Percentiles rank a stretch among this genome's conserved stretches.
Conservation (phyloP, 1,140 invertebrate species). For the Halyomorpha halys region DNA sequence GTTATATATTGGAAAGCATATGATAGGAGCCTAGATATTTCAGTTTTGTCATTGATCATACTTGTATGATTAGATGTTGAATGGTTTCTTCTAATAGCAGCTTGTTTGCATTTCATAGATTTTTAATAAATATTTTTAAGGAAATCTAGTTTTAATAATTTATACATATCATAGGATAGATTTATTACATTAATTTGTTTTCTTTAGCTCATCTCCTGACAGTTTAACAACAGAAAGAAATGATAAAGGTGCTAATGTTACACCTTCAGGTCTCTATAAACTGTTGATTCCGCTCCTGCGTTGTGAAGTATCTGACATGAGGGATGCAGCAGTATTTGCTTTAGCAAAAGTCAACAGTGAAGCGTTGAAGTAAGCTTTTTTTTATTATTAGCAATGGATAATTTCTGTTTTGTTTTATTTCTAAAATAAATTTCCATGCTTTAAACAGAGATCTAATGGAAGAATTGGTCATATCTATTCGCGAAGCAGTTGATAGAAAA, state of each 20-base stretch:
- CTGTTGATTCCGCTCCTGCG: conserved; percentile 76
- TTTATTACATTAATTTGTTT: background rate
- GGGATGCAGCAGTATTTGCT: conserved; percentile 85
- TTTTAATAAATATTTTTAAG: too few relatives aligned
- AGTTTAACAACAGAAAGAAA: conserved; percentile 64
- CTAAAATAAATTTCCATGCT: background rate
- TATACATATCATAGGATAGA: background rate
- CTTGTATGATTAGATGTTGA: too few relatives aligned
- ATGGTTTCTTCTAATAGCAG: background rate
- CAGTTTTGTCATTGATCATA: too few relatives aligned
- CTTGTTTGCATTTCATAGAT: background rate
- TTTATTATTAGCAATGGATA: background rate
- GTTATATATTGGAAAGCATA: too few relatives aligned
- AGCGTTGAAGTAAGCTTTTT: conserved; percentile 70
- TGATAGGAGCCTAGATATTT: too few relatives aligned
- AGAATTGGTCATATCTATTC: conserved; percentile 78
- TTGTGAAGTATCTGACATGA: conserved; percentile 84
- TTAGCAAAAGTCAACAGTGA: conserved; percentile 86
- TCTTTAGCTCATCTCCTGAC: conserved; percentile 61
- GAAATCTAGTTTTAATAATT: too few relatives aligned
- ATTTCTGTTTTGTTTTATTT: background rate
- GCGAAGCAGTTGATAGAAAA: conserved; percentile 95
- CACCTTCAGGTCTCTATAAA: conserved; percentile 80
- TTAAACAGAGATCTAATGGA: conserved; percentile 83
- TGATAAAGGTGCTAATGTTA: conserved; percentile 49